A percentile compares a stretch with the other conserved stretches of the same genome.
phyloP scores from a whole-genome alignment of 1,140 invertebrate genomes.

The Pollicipes pollicipes region DNA sequence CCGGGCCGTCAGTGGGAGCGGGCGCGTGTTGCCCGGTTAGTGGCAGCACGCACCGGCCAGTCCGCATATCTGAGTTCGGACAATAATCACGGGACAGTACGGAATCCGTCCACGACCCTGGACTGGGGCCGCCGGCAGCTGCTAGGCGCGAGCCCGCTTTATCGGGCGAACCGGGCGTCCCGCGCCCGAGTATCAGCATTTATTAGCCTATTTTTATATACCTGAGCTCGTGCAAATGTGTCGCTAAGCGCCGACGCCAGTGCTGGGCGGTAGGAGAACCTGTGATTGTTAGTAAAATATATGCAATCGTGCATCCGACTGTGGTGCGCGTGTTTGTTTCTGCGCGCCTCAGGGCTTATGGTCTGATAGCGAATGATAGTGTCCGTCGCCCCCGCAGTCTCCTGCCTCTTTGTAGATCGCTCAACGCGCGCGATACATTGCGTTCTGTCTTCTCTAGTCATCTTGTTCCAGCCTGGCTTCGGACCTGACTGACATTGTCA shows the following conservation, averaged over 20 bases:
- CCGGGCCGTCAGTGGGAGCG: too few relatives aligned
- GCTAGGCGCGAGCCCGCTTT: background rate
- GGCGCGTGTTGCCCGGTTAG: too few relatives aligned
- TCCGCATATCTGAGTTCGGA: too few relatives aligned
- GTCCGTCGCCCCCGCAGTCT: background rate
- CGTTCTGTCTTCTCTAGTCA: background rate
- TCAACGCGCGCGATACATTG: background rate
- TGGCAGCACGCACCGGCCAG: too few relatives aligned
- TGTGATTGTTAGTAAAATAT: background rate
- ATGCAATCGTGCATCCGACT: background rate
- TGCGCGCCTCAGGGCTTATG: background rate
- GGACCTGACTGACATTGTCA: background rate
- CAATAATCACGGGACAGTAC: background rate
- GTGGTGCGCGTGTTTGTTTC: background rate
- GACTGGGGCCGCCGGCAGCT: too few relatives aligned
- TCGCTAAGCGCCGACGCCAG: background rate
- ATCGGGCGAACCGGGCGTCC: too few relatives aligned
- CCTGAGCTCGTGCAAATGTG: background rate
- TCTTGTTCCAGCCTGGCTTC: background rate
- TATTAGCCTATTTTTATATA: slow-evolving; percentile 1
- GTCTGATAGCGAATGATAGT: too few relatives aligned
- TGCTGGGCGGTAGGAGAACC: background rate
- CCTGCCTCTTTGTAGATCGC: background rate
- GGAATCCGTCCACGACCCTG: background rate
- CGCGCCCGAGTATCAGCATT: background rate